Evolutionary conservation across 1,140 invertebrate species (phyloP).

Genomic region (Pogonomyrmex barbatus): DNA sequence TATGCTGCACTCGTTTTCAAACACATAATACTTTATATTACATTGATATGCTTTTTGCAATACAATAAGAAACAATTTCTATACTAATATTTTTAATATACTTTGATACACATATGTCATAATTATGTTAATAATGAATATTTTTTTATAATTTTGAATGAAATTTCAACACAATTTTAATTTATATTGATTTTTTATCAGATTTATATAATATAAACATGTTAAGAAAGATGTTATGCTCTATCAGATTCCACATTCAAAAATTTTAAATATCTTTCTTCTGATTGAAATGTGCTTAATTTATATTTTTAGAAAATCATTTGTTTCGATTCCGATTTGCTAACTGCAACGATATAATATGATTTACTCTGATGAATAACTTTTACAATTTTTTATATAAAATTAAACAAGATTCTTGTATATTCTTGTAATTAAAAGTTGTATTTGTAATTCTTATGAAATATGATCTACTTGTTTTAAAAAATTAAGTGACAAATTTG

Average conservation of each 20-base stretch:
- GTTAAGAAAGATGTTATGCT: not conserved
- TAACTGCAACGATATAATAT: not conserved
- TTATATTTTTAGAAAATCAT: constrained; percentile 14
- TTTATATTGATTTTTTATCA: not conserved
- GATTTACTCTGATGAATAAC: constrained; percentile 20
- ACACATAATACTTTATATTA: not conserved
- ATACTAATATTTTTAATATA: constrained; percentile 36
- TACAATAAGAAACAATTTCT: constrained; percentile 42
- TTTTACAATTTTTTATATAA: constrained; percentile 11
- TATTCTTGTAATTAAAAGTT: not conserved
- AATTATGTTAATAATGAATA: constrained; percentile 12
- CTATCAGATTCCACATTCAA: not conserved
- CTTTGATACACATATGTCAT: constrained; percentile 12
- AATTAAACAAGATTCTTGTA: not conserved
- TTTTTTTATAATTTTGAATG: not conserved
- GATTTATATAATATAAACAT: constrained; percentile 12
- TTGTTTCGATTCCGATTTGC: not conserved
- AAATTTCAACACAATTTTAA: constrained; percentile 5
- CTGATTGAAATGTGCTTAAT: not conserved
- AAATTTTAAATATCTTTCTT: not conserved
- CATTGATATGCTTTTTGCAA: constrained; percentile 52
- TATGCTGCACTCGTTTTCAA: not conserved
- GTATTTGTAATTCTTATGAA: not conserved
- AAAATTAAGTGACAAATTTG: constrained; percentile 3
- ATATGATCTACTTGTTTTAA: not conserved